Base-by-base conservation (phyloP, 2,888 invertebrate species). In the Gymnosoma rotundatum region DNA sequence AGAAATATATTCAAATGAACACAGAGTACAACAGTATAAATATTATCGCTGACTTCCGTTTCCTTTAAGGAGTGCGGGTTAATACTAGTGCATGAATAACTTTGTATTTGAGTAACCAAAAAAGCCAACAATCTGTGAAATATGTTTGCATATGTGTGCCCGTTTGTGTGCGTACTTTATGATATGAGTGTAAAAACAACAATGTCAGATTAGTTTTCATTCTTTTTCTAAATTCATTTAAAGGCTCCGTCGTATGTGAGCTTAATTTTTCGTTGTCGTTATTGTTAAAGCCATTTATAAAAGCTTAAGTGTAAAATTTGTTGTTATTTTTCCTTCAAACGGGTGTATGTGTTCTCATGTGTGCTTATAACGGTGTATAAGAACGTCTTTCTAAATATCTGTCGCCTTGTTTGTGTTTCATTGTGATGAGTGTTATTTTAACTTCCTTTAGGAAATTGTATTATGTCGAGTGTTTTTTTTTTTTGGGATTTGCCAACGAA, bases 31-130 rank as follows among this genome's bases (percentile, higher is more conserved):
- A 66, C 32, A 48, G 50, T 9, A 74, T 80, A 60, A 60, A 83
- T 73, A 58, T 73, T 83, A 83, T 78, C 80, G 76, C 72, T 63
- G 25, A 78, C 76, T 76, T 80, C 83, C 80, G 80, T 76, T 83
- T 80, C 63, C 83, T 69, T 73, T 63, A 56, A 63, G 69, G 36
- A 69, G n/a, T 64, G 45, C 60, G 32, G 42, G n/a, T 18, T n/a
- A 20, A 21, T 36, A 66, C n/a, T 18, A 75, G 16, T n/a, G 52
- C n/a, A 25, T 45, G 54, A 16, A 60, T 32, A 61, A 12, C n/a
- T 48, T 42, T 50, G 25, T 48, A 25, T 63, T 63, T 66, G n/a
- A 25, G 20, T 25, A 42, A 61, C 61, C 78, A 61, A 69, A 67
- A 61, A 61, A 61, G 20, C 67, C 72, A 56, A 67, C 72, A 78